Conservation (phyloP, 2,113 vertebrate species). For the Chamaetylas fuelleborni region DNA sequence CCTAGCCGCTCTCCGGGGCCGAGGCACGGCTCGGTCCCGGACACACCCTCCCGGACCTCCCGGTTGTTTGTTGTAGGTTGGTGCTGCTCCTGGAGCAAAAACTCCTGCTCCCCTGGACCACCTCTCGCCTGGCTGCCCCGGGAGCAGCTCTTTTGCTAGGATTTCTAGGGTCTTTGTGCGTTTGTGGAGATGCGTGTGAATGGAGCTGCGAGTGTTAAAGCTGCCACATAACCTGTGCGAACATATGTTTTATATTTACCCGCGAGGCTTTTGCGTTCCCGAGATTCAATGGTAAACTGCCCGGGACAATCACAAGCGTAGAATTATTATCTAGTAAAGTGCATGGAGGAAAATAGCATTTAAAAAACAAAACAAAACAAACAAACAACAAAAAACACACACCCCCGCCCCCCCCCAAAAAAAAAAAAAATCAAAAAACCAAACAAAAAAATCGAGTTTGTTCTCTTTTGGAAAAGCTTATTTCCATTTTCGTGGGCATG, state of each 20-base stretch:
- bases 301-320: neutral
- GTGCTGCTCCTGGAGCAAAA: neutral
- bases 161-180: neutral
- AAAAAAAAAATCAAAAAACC: too few species aligned
- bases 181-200: neutral
- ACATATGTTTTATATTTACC: constrained; percentile 46
- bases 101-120: neutral
- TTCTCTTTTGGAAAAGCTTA: neutral
- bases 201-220: constrained; percentile 16
- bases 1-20: neutral
- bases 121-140: neutral
- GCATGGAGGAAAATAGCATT: neutral
- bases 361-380: too few species aligned
- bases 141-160: neutral
- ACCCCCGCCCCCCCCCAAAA: too few species aligned
- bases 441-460: too few species aligned
- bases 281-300: neutral
- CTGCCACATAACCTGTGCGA: constrained; percentile 33
- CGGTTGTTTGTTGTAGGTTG: neutral
- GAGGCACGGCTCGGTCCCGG: neutral
- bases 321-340: neutral
- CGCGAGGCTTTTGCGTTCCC: constrained; percentile 1
- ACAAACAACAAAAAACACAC: too few species aligned
- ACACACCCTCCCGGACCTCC: neutral
- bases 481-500: neutral